phyloP scores from a whole-genome alignment of 1,140 invertebrate genomes.

The Andrena cerasifolii region DNA sequence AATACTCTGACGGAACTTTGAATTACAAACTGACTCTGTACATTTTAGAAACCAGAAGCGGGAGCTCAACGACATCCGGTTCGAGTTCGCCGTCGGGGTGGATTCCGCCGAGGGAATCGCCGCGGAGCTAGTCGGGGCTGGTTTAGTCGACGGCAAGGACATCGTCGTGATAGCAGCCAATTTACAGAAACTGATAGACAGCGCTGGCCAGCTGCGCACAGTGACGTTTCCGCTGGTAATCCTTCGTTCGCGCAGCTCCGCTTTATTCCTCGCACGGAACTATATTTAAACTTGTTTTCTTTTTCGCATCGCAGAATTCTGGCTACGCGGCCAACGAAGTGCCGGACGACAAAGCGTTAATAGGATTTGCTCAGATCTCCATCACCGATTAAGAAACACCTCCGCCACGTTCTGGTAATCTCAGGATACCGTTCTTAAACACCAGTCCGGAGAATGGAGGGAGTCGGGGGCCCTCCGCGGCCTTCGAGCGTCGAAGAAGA shows the following conservation, averaged over 20 bases:
- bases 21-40: not conserved
- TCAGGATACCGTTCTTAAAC: constrained; percentile 63
- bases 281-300: constrained; percentile 75
- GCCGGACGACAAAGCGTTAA: constrained; percentile 95
- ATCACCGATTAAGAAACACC: constrained; percentile 88
- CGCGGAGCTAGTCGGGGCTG: constrained; percentile 95
- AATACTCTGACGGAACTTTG: not conserved
- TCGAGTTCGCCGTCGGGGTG: constrained; percentile 95
- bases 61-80: constrained; percentile 98
- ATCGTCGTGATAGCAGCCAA: constrained; percentile 95
- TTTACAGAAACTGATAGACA: constrained; percentile 94
- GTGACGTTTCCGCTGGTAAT: constrained; percentile 96
- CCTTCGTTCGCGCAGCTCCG: no score
- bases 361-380: constrained; percentile 98
- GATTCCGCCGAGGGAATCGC: constrained; percentile 98
- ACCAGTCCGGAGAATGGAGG: constrained; percentile 39
- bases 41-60: constrained; percentile 90
- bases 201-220: constrained; percentile 82
- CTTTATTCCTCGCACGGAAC: no score
- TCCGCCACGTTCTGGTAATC: constrained; percentile 44
- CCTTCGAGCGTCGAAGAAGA: not conserved
- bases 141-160: constrained; percentile 95
- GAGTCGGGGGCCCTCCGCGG: constrained; percentile 39
- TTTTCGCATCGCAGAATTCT: no score
- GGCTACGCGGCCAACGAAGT: constrained; percentile 91